Conservation (phyloP, 2,888 invertebrate species). For the Orthosia incerta region DNA sequence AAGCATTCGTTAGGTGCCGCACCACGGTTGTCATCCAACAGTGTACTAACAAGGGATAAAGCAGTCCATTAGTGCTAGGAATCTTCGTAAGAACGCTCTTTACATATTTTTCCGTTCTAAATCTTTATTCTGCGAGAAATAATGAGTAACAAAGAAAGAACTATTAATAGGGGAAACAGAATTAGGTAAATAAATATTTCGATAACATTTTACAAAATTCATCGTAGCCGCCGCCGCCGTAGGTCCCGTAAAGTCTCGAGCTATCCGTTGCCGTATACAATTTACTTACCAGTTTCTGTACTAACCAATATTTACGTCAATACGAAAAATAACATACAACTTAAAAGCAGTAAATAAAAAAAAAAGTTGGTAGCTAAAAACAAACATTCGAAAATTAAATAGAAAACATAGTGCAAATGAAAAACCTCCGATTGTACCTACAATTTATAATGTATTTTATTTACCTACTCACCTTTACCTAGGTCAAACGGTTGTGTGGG, state of each 20-base stretch:
- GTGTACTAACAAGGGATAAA: conserved; percentile 77
- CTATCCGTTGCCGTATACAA: background rate
- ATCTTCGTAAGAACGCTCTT: conserved; percentile 61
- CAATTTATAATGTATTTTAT: conserved; percentile 8
- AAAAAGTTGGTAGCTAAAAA: too few species aligned
- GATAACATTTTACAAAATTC: conserved; percentile 16
- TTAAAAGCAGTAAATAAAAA: background rate
- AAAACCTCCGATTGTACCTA: background rate
- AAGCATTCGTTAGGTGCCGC: conserved; percentile 65
- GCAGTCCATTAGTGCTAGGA: conserved; percentile 78
- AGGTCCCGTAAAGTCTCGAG: background rate
- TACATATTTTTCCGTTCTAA: conserved; percentile 35
- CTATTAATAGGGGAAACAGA: background rate
- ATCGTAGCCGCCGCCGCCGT: background rate
- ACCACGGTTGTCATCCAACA: conserved; percentile 71
- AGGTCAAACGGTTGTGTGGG: too few species aligned
- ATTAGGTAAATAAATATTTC: too few species aligned
- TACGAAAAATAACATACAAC: background rate
- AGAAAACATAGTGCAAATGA: conserved; percentile 5
- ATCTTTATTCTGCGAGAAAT: conserved; percentile 45
- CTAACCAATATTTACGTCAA: background rate
- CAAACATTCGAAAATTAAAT: background rate
- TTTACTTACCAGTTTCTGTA: background rate
- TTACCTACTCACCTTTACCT: background rate
- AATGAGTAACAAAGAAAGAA: conserved; percentile 15